These are phyloP conservation scores for Zaprionus ghesquierei DNA, from an alignment of 1,140 invertebrate genomes.

Conservation along the genomic window DNA sequence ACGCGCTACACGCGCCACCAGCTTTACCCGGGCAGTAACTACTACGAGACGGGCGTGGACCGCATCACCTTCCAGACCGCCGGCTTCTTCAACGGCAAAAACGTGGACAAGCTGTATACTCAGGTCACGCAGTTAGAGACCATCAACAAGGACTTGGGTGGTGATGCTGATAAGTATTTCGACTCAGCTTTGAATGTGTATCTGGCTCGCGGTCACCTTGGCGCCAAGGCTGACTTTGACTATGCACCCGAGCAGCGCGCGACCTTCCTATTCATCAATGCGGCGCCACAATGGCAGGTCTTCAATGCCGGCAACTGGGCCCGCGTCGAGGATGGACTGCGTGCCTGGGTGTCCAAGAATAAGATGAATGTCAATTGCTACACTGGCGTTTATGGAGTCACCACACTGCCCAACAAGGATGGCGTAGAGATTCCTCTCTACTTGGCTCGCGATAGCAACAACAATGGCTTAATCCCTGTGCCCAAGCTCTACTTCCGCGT, in stretches of 20 bases:
- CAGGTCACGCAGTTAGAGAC: conserved; percentile 67
- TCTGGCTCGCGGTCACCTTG: conserved; percentile 87
- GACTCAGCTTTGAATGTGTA: conserved; percentile 65
- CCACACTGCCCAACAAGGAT: conserved; percentile 83
- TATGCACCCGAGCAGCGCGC: conserved; percentile 86
- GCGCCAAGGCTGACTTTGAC: conserved; percentile 87
- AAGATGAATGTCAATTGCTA: conserved; percentile 84
- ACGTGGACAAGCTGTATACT: conserved; percentile 79
- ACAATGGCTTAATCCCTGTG: conserved; percentile 83
- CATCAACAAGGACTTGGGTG: conserved; percentile 73
- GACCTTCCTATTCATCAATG: conserved; percentile 87
- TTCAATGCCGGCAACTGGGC: conserved; percentile 88
- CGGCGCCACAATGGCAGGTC: conserved; percentile 86
- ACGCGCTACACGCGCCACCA: conserved; percentile 82
- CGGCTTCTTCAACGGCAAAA: conserved; percentile 71
- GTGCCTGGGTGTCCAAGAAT: conserved; percentile 79
- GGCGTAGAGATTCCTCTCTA: conserved; percentile 83
- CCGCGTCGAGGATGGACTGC: conserved; percentile 82
- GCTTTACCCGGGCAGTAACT: conserved; percentile 68
- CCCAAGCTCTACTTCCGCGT: conserved; percentile 86
- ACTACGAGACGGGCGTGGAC: conserved; percentile 76
- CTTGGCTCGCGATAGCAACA: conserved; percentile 82
- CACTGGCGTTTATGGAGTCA: conserved; percentile 85
- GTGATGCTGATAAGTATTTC: conserved; percentile 62
- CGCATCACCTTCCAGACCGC: conserved; percentile 77